These are phyloP conservation scores for Camelus bactrianus DNA, from an alignment of 2,113 vertebrate genomes.

Conservation along the genomic window DNA sequence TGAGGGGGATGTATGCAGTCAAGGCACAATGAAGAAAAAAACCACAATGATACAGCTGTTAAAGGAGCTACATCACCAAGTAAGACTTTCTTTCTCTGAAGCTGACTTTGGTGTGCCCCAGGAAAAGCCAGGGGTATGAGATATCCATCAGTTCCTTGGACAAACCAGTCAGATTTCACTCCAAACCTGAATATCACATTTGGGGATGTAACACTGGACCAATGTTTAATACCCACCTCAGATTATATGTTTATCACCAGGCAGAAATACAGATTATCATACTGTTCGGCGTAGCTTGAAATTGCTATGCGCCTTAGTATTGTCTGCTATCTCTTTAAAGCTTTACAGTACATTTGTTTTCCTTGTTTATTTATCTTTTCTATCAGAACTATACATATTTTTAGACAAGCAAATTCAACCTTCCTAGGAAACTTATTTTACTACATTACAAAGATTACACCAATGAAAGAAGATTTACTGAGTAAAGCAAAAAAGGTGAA, in stretches of 20 bases:
- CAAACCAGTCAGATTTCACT: neutral
- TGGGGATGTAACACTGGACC: neutral
- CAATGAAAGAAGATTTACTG: neutral
- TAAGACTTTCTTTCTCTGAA: neutral
- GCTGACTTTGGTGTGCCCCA: neutral
- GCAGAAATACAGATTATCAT: neutral
- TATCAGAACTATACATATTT: neutral
- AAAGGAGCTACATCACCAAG: neutral
- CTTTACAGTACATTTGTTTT: constrained; percentile 11
- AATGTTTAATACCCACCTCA: neutral
- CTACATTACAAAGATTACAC: neutral
- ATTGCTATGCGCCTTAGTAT: neutral
- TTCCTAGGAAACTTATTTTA: constrained; percentile 36
- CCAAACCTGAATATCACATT: neutral
- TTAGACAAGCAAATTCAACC: neutral
- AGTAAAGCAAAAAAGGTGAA: neutral
- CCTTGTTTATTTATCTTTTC: constrained; percentile 9
- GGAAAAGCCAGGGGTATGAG: neutral
- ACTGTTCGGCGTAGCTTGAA: neutral
- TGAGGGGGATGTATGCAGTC: neutral
- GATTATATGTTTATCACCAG: neutral
- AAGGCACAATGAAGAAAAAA: neutral
- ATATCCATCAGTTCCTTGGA: neutral
- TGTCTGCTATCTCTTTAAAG: neutral
- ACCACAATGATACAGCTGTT: neutral